Evolutionary conservation across 2,113 vertebrate species (phyloP), one percentile per base, ranked within the genome.

Genomic region (Crypturellus undulatus): DNA sequence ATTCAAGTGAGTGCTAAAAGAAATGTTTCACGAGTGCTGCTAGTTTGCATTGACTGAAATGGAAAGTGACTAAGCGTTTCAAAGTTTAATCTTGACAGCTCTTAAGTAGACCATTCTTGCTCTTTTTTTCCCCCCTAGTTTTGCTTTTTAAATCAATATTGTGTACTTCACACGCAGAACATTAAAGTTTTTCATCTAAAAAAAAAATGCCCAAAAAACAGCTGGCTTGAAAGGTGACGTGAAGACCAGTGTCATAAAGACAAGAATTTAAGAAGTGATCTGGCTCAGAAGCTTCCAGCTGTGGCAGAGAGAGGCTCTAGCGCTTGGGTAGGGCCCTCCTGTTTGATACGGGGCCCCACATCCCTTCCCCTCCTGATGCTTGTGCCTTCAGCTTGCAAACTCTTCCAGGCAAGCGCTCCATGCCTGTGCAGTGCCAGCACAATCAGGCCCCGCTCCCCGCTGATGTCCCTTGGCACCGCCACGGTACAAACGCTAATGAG

Each of bases 81-180:
- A 71, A 90, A 97, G 86, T 89, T 93, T 68, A 91, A 92, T 86
- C 92, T 91, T 95, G 87, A 90, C 95, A 96, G 81, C 75, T 87
- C 62, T 85, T 85, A 78, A 91, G 95, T 79, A 92, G 76, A 94
- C 84, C 51, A 5, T 85, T 93, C 80, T 90, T 83, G 52, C 47
- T 93, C 58, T 54, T 49, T 79, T 76, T 73, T 69, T 49, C 9
- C 5, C 3, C 19, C 45, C 36, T 83, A 26, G 8, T 62, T 94
- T 90, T 69, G 49, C 71, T 83, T 93, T 90, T 58, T 59, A 76
- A 96, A 94, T 89, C 83, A 32, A 51, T 93, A 84, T 54, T 69
- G 21, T 30, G 54, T 89, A 5, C 24, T 30, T 77, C 1, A 1
- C 45, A 89, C 52, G 73, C 65, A 89, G n/a, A 68, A 65, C 56